phyloP scores from a whole-genome alignment of 2,888 invertebrate genomes.

The Drosophila stalkeri region DNA sequence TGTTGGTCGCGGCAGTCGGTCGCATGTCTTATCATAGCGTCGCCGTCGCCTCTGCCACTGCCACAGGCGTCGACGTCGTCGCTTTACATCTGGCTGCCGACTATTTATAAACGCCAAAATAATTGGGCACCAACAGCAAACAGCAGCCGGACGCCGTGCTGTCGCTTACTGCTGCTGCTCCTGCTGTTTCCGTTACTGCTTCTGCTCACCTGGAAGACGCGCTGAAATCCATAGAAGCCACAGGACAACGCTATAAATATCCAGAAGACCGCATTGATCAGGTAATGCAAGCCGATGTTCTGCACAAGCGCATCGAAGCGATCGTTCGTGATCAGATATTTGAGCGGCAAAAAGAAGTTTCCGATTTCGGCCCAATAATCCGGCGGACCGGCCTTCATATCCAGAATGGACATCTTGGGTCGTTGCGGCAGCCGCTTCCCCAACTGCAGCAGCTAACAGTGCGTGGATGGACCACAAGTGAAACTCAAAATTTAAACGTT shows the following conservation, averaged over 20 bases:
- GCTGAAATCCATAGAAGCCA: slow-evolving; percentile 82
- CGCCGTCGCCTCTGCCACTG: not conserved
- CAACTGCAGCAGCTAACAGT: slow-evolving; percentile 7
- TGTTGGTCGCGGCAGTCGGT: slow-evolving; percentile 18
- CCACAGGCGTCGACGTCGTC: not conserved
- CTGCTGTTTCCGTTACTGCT: not conserved
- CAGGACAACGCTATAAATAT: slow-evolving; percentile 81
- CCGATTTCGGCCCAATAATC: slow-evolving; percentile 84
- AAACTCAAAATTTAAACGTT: slow-evolving; percentile 26
- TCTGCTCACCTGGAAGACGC: slow-evolving; percentile 82
- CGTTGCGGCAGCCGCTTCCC: slow-evolving; percentile 17
- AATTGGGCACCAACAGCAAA: slow-evolving; percentile 35
- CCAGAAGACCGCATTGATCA: slow-evolving; percentile 84
- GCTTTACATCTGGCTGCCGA: slow-evolving; percentile 40
- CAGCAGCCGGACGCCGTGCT: slow-evolving; percentile 17
- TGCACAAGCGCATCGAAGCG: slow-evolving; percentile 83
- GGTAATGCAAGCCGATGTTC: slow-evolving; percentile 83
- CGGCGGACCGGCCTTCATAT: slow-evolving; percentile 82
- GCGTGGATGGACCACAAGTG: slow-evolving; percentile 14
- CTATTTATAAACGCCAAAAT: slow-evolving; percentile 71
- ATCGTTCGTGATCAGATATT: slow-evolving; percentile 82
- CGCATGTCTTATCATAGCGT: slow-evolving; percentile 30
- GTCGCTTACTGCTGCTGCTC: slow-evolving; percentile 8
- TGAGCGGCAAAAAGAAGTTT: slow-evolving; percentile 84
- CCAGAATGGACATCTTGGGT: slow-evolving; percentile 83